These are phyloP conservation scores for Thereuonema tuberculata DNA, from an alignment of 1,140 invertebrate species.

Conservation along the genomic window DNA sequence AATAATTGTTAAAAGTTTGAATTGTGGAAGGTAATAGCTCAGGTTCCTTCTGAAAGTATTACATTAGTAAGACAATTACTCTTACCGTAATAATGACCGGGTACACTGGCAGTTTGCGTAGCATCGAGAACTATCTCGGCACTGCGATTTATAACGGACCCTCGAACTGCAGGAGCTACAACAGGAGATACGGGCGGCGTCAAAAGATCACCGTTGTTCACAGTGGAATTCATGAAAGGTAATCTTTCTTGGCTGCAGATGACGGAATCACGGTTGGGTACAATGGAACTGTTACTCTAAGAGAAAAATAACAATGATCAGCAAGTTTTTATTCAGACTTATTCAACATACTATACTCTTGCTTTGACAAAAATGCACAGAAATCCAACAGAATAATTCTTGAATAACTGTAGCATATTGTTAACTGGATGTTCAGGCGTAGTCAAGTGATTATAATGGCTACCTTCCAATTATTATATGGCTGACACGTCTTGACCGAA, in stretches of 20 bases:
- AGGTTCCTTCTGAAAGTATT: no score
- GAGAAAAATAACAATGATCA: no score
- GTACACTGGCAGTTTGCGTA: no score
- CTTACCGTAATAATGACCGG: no score
- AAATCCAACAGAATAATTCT: background rate
- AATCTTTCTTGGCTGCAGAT: slow-evolving; percentile 1
- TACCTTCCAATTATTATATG: no score
- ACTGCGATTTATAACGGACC: slow-evolving; percentile 1
- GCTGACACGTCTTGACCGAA: no score
- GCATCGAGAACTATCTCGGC: no score
- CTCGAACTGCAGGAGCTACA: background rate
- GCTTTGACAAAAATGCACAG: background rate
- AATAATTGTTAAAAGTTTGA: no score
- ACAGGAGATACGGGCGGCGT: slow-evolving; percentile 5
- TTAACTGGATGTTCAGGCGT: background rate
- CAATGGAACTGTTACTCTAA: no score
- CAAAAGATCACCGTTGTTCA: background rate
- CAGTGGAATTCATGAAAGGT: background rate
- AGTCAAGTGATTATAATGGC: no score
- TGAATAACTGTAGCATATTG: background rate
- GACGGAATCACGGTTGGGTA: background rate
- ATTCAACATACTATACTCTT: background rate
- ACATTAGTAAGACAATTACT: no score
- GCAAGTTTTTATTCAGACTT: background rate
- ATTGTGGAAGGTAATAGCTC: no score